A percentile compares a stretch with the other conserved stretches of the same genome.
Conservation (phyloP, 2,113 vertebrate species). For the Pteruthius melanotis region DNA sequence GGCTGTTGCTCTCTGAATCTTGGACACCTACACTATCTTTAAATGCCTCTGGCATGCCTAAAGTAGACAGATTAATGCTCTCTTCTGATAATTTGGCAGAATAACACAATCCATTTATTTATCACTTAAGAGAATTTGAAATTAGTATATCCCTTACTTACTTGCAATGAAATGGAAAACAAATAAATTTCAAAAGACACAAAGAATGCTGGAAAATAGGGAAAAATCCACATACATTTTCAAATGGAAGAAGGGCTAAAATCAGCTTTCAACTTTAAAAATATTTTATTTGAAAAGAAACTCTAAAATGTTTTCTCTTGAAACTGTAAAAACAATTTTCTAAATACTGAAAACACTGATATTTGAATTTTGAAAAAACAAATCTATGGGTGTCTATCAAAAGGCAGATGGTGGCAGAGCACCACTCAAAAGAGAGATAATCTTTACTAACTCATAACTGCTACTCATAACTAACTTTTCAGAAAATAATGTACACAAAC, state of each 20-base stretch:
- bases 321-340: not conserved
- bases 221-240: fast-evolving
- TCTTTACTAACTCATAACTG: not conserved
- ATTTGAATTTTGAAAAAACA: not conserved
- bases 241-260: not conserved
- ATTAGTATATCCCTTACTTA: not conserved
- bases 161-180: not conserved
- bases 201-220: not conserved
- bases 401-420: not conserved
- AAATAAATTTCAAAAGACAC: not conserved
- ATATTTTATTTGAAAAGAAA: not conserved
- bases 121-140: not conserved
- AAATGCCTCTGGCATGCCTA: not conserved
- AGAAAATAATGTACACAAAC: not conserved
- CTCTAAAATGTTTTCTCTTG: not conserved
- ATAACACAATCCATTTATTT: not conserved
- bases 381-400: not conserved
- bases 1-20: not conserved
- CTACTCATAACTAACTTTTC: not conserved
- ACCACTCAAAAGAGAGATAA: not conserved
- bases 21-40: not conserved
- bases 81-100: not conserved
- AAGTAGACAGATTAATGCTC: not conserved
- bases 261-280: not conserved
- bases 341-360: not conserved